Conservation (phyloP, 2,113 vertebrate genomes). For the Eulemur macaco region DNA sequence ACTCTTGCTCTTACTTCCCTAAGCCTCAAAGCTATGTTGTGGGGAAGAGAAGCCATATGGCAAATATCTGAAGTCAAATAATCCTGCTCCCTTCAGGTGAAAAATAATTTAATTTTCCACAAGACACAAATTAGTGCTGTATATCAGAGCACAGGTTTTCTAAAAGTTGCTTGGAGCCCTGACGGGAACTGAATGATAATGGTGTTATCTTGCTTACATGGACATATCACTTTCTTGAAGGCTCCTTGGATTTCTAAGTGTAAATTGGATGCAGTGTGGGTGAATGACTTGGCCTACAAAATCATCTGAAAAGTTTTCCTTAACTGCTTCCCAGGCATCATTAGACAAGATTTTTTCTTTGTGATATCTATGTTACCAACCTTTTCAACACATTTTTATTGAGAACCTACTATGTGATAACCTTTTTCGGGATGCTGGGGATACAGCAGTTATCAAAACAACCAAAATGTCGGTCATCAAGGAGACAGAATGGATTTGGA, state of each 20-base stretch:
- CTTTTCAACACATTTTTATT: not conserved
- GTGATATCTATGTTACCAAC: not conserved
- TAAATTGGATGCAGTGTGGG: not conserved
- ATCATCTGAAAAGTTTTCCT: not conserved
- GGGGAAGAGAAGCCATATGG: constrained; percentile 62
- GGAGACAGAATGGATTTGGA: not conserved
- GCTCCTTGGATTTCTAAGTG: not conserved
- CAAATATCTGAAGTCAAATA: constrained; percentile 78
- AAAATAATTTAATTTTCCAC: constrained; percentile 68
- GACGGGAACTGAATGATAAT: constrained; percentile 50
- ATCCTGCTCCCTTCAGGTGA: constrained; percentile 57
- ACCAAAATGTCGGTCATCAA: not conserved
- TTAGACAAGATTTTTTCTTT: not conserved
- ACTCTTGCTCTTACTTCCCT: constrained; percentile 69
- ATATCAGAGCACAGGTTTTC: constrained; percentile 58
- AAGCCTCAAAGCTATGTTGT: constrained; percentile 71
- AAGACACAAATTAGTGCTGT: constrained; percentile 54
- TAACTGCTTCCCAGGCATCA: not conserved
- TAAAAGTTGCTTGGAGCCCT: constrained; percentile 22
- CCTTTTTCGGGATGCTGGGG: not conserved
- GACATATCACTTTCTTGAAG: not conserved
- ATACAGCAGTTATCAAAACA: not conserved
- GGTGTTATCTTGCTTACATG: constrained; percentile 17
- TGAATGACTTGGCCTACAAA: not conserved
- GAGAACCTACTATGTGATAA: not conserved